These are phyloP conservation scores for Hyphantria cunea DNA, from an alignment of 1,140 invertebrate species.

Conservation along the genomic window DNA sequence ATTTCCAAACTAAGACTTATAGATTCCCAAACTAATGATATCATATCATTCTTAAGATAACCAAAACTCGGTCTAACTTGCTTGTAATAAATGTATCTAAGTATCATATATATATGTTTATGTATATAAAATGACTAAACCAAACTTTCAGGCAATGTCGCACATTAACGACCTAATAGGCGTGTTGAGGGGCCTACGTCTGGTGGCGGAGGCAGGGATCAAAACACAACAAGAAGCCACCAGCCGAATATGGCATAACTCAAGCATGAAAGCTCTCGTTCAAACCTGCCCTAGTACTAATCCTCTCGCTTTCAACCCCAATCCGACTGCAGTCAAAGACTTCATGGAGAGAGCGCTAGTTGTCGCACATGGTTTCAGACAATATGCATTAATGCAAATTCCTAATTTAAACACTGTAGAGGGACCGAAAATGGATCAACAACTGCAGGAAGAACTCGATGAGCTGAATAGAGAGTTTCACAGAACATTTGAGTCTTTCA, in stretches of 20 bases:
- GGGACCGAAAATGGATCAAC: slow-evolving; percentile 53
- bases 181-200: slow-evolving; percentile 83
- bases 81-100: neutral
- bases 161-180: slow-evolving; percentile 83
- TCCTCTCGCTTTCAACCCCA: slow-evolving; percentile 50
- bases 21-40: too few relatives aligned
- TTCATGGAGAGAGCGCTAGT: slow-evolving; percentile 60
- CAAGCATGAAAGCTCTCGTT: slow-evolving; percentile 81
- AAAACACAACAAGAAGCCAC: slow-evolving; percentile 82
- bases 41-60: too few relatives aligned
- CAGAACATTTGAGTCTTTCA: slow-evolving; percentile 70
- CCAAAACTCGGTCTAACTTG: too few relatives aligned
- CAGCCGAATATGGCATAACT: slow-evolving; percentile 84
- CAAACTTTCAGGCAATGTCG: slow-evolving; percentile 80
- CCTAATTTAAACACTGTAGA: slow-evolving; percentile 54
- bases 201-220: slow-evolving; percentile 82
- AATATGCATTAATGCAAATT: slow-evolving; percentile 62
- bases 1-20: too few relatives aligned
- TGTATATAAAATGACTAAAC: slow-evolving; percentile 30
- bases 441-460: slow-evolving; percentile 67
- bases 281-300: slow-evolving; percentile 71
- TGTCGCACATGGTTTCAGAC: slow-evolving; percentile 64
- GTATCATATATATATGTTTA: slow-evolving; percentile 6
- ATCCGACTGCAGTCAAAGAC: slow-evolving; percentile 54
- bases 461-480: slow-evolving; percentile 72